Conservation (phyloP, 2,888 invertebrate genomes). For the Himalopsyche japonica region DNA sequence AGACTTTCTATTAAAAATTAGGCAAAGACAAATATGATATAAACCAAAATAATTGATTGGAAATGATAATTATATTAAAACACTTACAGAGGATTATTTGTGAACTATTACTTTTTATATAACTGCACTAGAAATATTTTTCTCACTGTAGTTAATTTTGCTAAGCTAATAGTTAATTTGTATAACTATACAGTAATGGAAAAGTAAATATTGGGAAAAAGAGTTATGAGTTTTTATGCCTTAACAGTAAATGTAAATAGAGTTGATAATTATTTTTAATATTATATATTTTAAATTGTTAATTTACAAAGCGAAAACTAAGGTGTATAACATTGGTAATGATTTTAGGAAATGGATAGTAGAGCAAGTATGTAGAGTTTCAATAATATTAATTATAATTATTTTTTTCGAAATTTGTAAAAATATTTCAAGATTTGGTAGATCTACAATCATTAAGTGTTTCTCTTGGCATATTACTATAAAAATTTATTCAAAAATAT, state of each 20-base stretch:
- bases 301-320: neutral
- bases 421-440: neutral
- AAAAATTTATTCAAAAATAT: neutral
- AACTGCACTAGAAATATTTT: slow-evolving; percentile 21
- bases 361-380: neutral
- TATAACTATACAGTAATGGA: neutral
- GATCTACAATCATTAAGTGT: neutral
- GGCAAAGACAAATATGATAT: slow-evolving; percentile 16
- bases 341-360: neutral
- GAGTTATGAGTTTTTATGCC: too few relatives aligned
- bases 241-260: too few relatives aligned
- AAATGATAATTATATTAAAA: neutral
- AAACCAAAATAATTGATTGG: neutral
- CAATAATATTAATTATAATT: too few relatives aligned
- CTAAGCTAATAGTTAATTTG: slow-evolving; percentile 10
- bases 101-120: slow-evolving; percentile 1
- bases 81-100: neutral
- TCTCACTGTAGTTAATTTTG: slow-evolving; percentile 30
- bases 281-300: too few relatives aligned
- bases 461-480: neutral
- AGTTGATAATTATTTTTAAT: too few relatives aligned
- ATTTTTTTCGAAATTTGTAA: neutral
- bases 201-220: neutral
- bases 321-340: too few relatives aligned
- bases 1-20: slow-evolving; percentile 34